Base-by-base conservation (phyloP, 2,113 vertebrate species). In the Azemiops feae region DNA sequence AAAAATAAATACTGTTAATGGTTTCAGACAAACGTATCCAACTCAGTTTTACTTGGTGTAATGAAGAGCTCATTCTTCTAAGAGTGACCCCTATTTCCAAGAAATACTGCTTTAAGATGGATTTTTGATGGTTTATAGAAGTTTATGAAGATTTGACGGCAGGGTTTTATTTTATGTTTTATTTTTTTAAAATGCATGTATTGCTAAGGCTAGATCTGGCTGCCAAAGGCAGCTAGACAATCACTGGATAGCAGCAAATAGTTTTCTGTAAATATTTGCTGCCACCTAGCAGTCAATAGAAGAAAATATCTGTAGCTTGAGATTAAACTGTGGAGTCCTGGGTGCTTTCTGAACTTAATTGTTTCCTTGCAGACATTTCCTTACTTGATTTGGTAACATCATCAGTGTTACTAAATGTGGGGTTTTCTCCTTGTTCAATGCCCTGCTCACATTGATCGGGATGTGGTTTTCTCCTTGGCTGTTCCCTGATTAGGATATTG, bases 31-130 rank as follows among this genome's bases (percentile, higher is more conserved):
- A 87, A 55, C 23, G 1, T 53, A 91, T 25, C 23, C 6, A 85
- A 4, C 8, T 18, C 22, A 23, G 18, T 10, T 39, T 23, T 9
- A 23, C 58, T 74, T 2, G 0, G 27, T 43, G 5, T 0, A 3
- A 89, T 14, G 90, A 95, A 90, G 20, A 86, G 30, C 93, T 18
- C 30, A 1, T 39, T 96, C 95, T 88, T 85, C 47, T 90, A 91
- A 95, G 57, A 94, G 89, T 93, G 94, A 92, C 91, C 89, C 87
- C 94, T 95, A 87, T 89, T 94, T 95, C 86, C 87, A 91, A 86
- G 10, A 52, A 86, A 90, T 11, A 2, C 10, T 47, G 43, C 8
- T 8, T 47, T 14, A 50, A 22, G 20, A 60, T 39, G 86, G 64
- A 57, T 11, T 50, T 91, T 23, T 25, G 4, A 53, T 88, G 23